A percentile compares a stretch with the other conserved stretches of the same genome.
Evolutionary conservation across 2,888 invertebrate species (phyloP).

Genomic region (Brenthis daphne): DNA sequence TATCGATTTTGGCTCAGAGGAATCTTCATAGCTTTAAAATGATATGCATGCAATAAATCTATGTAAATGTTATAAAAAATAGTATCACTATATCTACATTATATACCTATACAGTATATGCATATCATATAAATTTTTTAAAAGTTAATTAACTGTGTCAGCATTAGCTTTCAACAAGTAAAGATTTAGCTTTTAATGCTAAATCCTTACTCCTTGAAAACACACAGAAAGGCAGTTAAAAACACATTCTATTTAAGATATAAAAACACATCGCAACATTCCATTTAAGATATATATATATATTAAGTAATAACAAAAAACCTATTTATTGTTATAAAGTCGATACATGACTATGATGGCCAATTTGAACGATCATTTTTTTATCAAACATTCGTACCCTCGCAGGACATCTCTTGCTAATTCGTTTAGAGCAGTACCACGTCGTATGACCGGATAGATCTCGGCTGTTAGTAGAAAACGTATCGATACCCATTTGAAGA

Average conservation of each 20-base stretch:
- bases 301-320: too few species aligned
- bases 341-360: slow-evolving; percentile 41
- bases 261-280: background rate
- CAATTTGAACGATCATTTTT: slow-evolving; percentile 31
- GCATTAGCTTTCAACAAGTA: too few species aligned
- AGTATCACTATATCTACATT: too few species aligned
- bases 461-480: slow-evolving; percentile 43
- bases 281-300: background rate
- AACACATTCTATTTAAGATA: background rate
- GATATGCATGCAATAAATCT: too few species aligned
- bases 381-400: slow-evolving; percentile 40
- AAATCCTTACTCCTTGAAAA: too few species aligned
- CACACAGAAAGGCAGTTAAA: background rate
- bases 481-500: slow-evolving; percentile 42
- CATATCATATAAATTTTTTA: too few species aligned
- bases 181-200: too few species aligned
- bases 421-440: slow-evolving; percentile 49
- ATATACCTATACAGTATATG: too few species aligned
- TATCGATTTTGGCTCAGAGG: too few species aligned
- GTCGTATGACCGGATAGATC: slow-evolving; percentile 39
- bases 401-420: slow-evolving; percentile 44
- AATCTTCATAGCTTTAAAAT: too few species aligned
- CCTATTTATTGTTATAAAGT: background rate
- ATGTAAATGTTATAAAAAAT: too few species aligned
- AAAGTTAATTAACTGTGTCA: too few species aligned